Evolutionary conservation across 2,888 invertebrate genomes (phyloP).

Genomic region (Agapetus fuscipes): DNA sequence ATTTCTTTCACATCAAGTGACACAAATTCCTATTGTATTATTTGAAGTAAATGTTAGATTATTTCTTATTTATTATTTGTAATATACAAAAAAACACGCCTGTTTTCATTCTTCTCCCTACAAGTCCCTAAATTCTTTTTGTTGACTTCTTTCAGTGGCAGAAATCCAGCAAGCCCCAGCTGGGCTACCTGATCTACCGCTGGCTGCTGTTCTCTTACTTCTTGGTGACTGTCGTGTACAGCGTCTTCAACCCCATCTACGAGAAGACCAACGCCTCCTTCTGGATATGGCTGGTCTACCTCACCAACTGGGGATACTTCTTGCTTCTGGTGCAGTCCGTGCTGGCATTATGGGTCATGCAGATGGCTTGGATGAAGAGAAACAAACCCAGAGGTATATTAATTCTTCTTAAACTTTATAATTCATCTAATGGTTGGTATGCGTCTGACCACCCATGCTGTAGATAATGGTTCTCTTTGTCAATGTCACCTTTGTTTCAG

Average conservation of each 20-base stretch:
- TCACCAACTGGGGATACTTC: constrained; percentile 64
- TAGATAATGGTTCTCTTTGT: no score
- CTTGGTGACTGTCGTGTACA: constrained; percentile 35
- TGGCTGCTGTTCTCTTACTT: constrained; percentile 47
- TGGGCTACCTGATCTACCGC: constrained; percentile 45
- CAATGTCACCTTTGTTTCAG: no score
- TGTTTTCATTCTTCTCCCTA: no score
- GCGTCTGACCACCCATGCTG: no score
- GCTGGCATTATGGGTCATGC: constrained; percentile 43
- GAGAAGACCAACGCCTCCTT: constrained; percentile 26
- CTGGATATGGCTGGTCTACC: constrained; percentile 60
- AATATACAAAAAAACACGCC: no score
- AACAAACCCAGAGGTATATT: not conserved
- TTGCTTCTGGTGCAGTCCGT: constrained; percentile 49
- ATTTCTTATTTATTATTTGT: no score
- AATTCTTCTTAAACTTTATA: no score
- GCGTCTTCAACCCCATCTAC: constrained; percentile 30
- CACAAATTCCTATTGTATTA: no score
- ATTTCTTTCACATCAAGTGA: no score
- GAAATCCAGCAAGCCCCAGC: constrained; percentile 35
- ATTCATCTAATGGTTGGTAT: no score
- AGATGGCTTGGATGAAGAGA: constrained; percentile 29
- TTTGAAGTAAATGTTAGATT: no score
- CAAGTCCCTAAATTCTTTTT: no score
- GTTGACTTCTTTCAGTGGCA: constrained; percentile 59